Conservation (phyloP, 1,140 invertebrate species). For the Drosophila jambulina region DNA sequence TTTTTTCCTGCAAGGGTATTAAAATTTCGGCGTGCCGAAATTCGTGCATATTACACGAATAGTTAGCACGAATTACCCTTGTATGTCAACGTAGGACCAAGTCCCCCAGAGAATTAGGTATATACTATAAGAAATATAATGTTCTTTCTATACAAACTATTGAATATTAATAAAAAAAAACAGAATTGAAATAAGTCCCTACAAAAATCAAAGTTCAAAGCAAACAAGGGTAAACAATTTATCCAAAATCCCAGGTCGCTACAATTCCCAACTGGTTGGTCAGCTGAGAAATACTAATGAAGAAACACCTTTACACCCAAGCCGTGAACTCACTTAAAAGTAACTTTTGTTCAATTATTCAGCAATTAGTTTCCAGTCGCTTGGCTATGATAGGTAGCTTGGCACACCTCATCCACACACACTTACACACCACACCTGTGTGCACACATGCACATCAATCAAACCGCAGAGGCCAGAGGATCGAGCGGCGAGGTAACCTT, state of each 20-base stretch:
- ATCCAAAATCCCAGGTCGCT: background rate
- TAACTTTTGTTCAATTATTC: slow-evolving; percentile 7
- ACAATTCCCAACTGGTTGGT: background rate
- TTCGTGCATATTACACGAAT: too few species aligned
- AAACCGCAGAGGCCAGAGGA: slow-evolving; percentile 17
- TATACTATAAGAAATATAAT: too few species aligned
- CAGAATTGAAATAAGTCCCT: too few species aligned
- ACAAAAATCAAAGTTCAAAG: too few species aligned
- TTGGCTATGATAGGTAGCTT: slow-evolving; percentile 31
- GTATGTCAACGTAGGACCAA: too few species aligned
- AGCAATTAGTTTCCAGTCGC: slow-evolving; percentile 16
- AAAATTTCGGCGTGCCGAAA: too few species aligned
- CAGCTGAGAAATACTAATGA: background rate
- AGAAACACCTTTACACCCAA: background rate
- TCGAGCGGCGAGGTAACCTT: slow-evolving; percentile 56
- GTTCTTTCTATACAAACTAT: too few species aligned
- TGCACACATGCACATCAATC: slow-evolving; percentile 43
- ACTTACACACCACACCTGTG: slow-evolving; percentile 12
- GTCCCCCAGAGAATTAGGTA: too few species aligned
- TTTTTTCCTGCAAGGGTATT: too few species aligned
- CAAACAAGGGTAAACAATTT: too few species aligned
- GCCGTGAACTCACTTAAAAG: slow-evolving; percentile 2
- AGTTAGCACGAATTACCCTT: too few species aligned
- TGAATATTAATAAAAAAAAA: too few species aligned
- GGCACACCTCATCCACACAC: background rate